A percentile compares a stretch with the other conserved stretches of the same genome.
Evolutionary conservation across 2,888 invertebrate species (phyloP).

Genomic region (Drosophila flavopinicola): DNA sequence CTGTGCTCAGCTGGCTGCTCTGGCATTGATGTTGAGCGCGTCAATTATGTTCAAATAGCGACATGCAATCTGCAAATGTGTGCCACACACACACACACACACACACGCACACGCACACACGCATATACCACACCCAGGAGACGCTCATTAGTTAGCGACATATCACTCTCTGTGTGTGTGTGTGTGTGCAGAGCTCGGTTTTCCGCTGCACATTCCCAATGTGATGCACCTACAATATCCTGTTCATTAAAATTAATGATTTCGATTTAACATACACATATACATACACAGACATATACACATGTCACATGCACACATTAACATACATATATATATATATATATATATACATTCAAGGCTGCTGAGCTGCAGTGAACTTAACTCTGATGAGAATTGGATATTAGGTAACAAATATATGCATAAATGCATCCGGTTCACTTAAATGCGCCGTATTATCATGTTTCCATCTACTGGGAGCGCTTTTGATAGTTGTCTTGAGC

Average conservation of each 20-base stretch:
- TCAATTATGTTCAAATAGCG: constrained; percentile 56
- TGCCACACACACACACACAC: constrained; percentile 7
- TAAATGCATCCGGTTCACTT: constrained; percentile 37
- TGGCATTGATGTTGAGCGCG: constrained; percentile 66
- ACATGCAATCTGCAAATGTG: constrained; percentile 53
- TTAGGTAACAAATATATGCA: constrained; percentile 44
- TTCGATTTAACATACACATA: constrained; percentile 48
- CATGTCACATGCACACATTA: background rate
- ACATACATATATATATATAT: background rate
- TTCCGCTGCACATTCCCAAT: constrained; percentile 45
- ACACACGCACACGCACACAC: background rate
- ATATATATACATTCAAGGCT: constrained; percentile 41
- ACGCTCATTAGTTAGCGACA: constrained; percentile 65
- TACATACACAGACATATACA: background rate
- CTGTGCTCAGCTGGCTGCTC: constrained; percentile 2
- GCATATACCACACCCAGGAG: constrained; percentile 51
- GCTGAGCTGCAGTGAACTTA: constrained; percentile 31
- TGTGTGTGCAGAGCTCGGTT: constrained; percentile 15
- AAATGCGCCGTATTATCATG: constrained; percentile 29
- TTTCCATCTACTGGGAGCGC: constrained; percentile 20
- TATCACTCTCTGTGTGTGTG: constrained; percentile 24
- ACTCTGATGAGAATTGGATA: constrained; percentile 62
- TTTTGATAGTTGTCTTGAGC: constrained; percentile 10
- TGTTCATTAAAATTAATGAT: constrained; percentile 77
- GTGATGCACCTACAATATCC: constrained; percentile 58